A percentile compares a stretch with the other conserved stretches of the same genome.
Evolutionary conservation across 2,797 vertebrate genomes (phyloP).

Genomic region (Choloepus didactylus): DNA sequence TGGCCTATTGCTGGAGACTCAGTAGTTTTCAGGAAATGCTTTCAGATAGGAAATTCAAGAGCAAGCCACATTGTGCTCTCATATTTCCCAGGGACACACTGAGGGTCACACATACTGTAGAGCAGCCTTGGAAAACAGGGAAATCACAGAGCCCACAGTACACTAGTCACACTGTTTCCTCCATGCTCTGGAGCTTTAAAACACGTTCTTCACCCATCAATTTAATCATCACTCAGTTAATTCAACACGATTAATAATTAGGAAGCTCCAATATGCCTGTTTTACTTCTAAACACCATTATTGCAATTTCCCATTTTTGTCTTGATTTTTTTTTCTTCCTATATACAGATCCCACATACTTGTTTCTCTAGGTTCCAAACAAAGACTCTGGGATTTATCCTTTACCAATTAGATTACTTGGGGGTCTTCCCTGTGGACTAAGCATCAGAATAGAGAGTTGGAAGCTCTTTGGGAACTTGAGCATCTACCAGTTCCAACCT

Average conservation of each 20-base stretch:
- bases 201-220: background rate
- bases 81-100: background rate
- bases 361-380: conserved; percentile 21
- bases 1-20: background rate
- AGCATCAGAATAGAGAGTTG: background rate
- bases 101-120: background rate
- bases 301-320: background rate
- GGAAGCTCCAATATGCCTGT: conserved; percentile 7
- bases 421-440: background rate
- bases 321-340: background rate
- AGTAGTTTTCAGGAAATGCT: conserved; percentile 26
- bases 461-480: background rate
- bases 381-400: background rate
- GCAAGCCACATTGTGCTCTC: background rate
- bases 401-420: background rate
- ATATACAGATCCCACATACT: background rate
- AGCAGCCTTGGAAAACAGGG: background rate
- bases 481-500: background rate
- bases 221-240: conserved; percentile 41
- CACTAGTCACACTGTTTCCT: background rate
- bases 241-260: conserved; percentile 53
- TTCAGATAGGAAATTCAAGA: conserved; percentile 31
- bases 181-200: background rate
- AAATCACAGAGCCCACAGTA: background rate
- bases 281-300: background rate